Conservation (phyloP, 2,888 invertebrate species). For the Bibio marci region DNA sequence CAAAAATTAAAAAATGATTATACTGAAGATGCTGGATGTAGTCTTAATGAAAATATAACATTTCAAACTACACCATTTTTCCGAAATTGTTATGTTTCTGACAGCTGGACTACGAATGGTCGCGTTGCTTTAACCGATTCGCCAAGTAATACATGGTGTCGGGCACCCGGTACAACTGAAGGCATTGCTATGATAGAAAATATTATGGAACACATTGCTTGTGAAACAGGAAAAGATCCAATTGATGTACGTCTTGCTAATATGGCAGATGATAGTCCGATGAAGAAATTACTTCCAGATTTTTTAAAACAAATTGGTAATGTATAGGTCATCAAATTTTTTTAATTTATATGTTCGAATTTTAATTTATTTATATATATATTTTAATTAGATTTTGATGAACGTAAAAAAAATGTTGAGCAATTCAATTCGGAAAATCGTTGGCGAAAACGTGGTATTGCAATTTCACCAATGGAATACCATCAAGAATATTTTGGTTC, state of each 20-base stretch:
- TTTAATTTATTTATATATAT: not conserved
- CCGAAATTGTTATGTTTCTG: constrained; percentile 46
- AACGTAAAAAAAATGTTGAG: constrained; percentile 35
- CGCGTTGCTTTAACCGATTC: constrained; percentile 47
- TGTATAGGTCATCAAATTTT: too few relatives aligned
- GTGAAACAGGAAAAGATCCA: constrained; percentile 36
- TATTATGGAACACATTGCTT: constrained; percentile 49
- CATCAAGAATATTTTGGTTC: constrained; percentile 34
- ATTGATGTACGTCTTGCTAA: constrained; percentile 38
- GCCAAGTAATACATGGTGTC: constrained; percentile 49
- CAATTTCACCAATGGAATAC: constrained; percentile 52
- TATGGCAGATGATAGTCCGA: constrained; percentile 24
- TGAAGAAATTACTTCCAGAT: constrained; percentile 33
- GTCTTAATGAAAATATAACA: constrained; percentile 34
- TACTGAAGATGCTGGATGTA: constrained; percentile 37
- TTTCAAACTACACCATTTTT: constrained; percentile 21
- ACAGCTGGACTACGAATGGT: constrained; percentile 47
- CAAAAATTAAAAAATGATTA: constrained; percentile 40
- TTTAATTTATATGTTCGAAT: not conserved
- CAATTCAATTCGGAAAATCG: constrained; percentile 49
- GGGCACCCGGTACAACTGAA: constrained; percentile 46
- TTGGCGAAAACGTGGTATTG: constrained; percentile 64
- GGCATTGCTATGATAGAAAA: constrained; percentile 41
- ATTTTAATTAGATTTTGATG: constrained; percentile 32
- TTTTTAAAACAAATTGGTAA: constrained; percentile 27